A percentile compares a stretch with the other conserved stretches of the same genome.
Evolutionary conservation across 2,888 invertebrate genomes (phyloP).

Genomic region (Drosophila tripunctata): DNA sequence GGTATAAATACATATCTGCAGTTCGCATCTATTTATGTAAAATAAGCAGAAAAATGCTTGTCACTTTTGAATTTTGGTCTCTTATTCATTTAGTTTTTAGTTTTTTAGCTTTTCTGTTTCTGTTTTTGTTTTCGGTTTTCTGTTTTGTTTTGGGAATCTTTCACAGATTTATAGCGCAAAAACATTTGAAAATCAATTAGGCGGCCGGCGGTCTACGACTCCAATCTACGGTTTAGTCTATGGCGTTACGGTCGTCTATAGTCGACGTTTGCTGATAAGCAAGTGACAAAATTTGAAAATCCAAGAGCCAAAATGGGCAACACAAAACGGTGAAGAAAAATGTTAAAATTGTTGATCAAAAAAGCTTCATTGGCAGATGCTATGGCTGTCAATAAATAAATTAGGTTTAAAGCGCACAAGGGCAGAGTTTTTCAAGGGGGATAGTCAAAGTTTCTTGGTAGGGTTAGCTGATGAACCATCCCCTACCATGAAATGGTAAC

Average conservation of each 20-base stretch:
- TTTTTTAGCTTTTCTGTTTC: too few species aligned
- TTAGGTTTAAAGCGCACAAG: conserved; percentile 30
- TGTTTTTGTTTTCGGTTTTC: conserved; percentile 12
- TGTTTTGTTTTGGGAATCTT: conserved; percentile 18
- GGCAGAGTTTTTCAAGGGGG: conserved; percentile 12
- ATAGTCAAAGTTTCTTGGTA: not conserved
- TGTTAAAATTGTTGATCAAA: conserved; percentile 51
- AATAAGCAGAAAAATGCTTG: conserved; percentile 61
- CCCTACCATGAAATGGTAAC: too few species aligned
- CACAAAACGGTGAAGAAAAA: conserved; percentile 32
- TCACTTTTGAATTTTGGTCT: conserved; percentile 48
- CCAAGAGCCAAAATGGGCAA: conserved; percentile 10
- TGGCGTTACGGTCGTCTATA: conserved; percentile 20
- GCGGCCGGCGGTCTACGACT: conserved; percentile 41
- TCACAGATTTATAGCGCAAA: conserved; percentile 69
- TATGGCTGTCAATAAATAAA: conserved; percentile 56
- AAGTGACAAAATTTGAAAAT: conserved; percentile 68
- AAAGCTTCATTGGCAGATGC: conserved; percentile 39
- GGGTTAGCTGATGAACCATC: too few species aligned
- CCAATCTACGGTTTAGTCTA: conserved; percentile 3
- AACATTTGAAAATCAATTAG: conserved; percentile 74
- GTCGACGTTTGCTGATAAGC: conserved; percentile 56
- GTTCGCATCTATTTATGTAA: conserved; percentile 73
- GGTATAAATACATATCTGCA: conserved; percentile 51
- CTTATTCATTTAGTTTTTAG: conserved; percentile 27